Percentiles rank a stretch among this genome's conserved stretches.
phyloP scores from a whole-genome alignment of 2,888 invertebrate species.

The Nasonovia ribisnigri region DNA sequence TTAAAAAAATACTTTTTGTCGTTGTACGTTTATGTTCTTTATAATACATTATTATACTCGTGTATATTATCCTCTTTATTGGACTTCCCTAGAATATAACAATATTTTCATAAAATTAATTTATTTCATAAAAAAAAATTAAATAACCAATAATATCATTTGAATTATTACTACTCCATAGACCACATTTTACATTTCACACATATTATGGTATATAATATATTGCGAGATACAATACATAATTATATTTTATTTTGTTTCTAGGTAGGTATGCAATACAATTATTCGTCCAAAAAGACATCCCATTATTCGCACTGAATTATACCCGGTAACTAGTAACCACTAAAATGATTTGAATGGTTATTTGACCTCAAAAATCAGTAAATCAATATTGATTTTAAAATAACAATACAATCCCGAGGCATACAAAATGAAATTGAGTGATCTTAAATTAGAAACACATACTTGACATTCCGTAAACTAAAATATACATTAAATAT shows the following conservation, averaged over 20 bases:
- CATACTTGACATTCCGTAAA: conserved; percentile 54
- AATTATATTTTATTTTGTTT: background rate
- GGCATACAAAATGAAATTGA: background rate
- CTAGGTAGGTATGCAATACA: background rate
- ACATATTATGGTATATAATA: background rate
- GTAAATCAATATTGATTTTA: conserved; percentile 40
- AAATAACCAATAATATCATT: background rate
- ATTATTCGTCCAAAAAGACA: background rate
- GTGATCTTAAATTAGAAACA: conserved; percentile 56
- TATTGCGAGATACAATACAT: background rate
- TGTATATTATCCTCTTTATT: background rate
- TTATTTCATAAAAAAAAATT: background rate
- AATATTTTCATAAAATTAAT: background rate
- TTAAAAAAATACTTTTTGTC: background rate
- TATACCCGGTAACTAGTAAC: background rate
- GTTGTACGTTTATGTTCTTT: background rate
- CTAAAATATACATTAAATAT: conserved; percentile 40
- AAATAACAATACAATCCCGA: background rate
- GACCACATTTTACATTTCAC: background rate
- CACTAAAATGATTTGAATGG: background rate
- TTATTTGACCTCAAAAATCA: conserved; percentile 27
- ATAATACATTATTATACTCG: background rate
- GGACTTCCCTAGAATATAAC: background rate
- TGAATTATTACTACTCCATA: background rate
- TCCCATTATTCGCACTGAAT: background rate